phyloP scores from a whole-genome alignment of 2,797 vertebrate genomes.

The Sylvilagus floridanus region DNA sequence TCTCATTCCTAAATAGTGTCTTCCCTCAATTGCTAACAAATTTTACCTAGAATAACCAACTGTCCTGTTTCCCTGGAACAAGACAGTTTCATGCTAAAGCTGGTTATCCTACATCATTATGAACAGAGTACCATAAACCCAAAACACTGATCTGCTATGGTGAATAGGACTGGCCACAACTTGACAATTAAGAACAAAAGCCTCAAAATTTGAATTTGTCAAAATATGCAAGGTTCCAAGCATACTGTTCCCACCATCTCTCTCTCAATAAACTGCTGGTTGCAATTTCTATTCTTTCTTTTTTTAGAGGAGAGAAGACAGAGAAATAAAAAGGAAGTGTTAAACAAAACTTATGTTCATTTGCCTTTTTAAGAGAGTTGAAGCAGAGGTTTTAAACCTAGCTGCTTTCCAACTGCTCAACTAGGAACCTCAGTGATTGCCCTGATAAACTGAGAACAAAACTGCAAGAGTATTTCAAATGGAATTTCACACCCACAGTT shows the following conservation, averaged over 20 bases:
- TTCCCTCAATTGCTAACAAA: conserved; percentile 8
- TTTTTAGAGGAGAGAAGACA: not conserved
- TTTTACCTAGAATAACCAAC: not conserved
- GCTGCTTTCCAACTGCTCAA: conserved; percentile 66
- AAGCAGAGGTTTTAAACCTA: conserved; percentile 44
- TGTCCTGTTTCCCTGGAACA: conserved; percentile 13
- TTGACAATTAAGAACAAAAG: conserved; percentile 46
- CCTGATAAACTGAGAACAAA: conserved; percentile 57
- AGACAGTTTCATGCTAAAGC: not conserved
- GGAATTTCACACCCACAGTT: conserved; percentile 48
- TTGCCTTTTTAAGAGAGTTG: conserved; percentile 46
- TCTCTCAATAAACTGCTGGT: conserved; percentile 44
- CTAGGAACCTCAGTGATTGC: not conserved
- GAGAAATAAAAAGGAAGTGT: conserved; percentile 47
- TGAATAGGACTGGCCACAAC: not conserved
- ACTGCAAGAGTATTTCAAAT: conserved; percentile 46
- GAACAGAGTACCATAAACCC: not conserved
- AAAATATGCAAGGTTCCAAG: conserved; percentile 46
- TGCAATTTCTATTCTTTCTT: not conserved
- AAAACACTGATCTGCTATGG: not conserved
- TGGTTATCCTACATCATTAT: not conserved
- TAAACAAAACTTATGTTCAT: conserved; percentile 49
- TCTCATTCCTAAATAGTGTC: not conserved
- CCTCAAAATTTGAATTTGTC: conserved; percentile 28
- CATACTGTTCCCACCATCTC: not conserved